phyloP scores from a whole-genome alignment of 2,888 invertebrate genomes.

The Nemurella pictetii region DNA sequence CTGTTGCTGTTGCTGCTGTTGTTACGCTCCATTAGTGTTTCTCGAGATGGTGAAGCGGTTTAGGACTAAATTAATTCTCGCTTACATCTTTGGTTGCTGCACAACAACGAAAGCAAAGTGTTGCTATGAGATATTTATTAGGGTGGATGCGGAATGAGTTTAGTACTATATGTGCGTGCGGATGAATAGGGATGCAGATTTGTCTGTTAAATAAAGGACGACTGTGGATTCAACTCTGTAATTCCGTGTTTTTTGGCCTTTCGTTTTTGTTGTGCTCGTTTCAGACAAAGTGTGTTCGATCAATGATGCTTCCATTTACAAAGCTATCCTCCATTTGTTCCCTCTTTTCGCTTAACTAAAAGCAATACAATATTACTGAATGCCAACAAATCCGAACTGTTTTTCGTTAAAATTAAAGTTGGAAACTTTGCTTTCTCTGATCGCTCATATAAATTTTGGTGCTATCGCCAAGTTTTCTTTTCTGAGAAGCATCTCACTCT shows the following conservation, averaged over 20 bases:
- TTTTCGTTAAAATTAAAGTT: background rate
- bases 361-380: background rate
- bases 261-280: background rate
- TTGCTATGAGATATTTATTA: conserved; percentile 24
- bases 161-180: background rate
- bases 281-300: background rate
- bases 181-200: background rate
- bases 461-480: background rate
- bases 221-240: background rate
- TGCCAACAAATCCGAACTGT: background rate
- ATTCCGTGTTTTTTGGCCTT: background rate
- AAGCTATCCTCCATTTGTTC: background rate
- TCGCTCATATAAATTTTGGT: background rate
- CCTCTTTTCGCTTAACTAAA: background rate
- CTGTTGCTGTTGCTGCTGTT: conserved; percentile 7
- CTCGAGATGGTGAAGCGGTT: background rate
- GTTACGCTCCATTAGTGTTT: background rate
- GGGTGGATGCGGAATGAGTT: background rate
- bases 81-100: background rate
- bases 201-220: background rate
- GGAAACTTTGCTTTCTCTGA: background rate
- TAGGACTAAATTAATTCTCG: conserved; percentile 27
- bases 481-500: background rate
- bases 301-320: background rate
- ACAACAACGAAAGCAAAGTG: conserved; percentile 17